A percentile compares a stretch with the other conserved stretches of the same genome.
Evolutionary conservation across 2,113 vertebrate genomes (phyloP).

Genomic region (Oenanthe oenanthe): DNA sequence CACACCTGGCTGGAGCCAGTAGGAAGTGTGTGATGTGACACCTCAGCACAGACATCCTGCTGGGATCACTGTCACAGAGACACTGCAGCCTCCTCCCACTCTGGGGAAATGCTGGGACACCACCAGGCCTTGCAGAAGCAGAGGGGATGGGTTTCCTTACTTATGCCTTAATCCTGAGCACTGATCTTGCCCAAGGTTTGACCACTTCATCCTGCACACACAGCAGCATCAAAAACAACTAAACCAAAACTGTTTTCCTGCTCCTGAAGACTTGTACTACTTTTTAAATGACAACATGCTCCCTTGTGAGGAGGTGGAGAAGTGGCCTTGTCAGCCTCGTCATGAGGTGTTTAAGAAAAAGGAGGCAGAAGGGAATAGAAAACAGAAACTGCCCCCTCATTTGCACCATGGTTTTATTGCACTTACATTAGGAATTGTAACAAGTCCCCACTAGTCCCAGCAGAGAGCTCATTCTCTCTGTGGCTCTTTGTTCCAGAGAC

Average conservation of each 20-base stretch:
- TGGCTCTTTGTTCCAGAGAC: rapidly evolving
- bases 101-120: background rate
- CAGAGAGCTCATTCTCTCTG: background rate
- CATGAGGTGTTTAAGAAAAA: constrained; percentile 9
- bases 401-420: background rate
- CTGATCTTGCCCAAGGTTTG: background rate
- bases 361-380: constrained; percentile 5
- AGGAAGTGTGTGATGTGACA: background rate
- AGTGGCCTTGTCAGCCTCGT: background rate
- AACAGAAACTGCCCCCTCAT: constrained; percentile 6
- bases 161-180: background rate
- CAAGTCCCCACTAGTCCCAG: background rate
- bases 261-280: background rate
- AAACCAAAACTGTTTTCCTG: background rate
- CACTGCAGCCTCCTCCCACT: background rate
- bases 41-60: background rate
- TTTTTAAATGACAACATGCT: background rate
- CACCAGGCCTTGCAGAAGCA: rapidly evolving
- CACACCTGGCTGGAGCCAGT: background rate
- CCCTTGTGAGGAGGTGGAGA: background rate
- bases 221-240: background rate
- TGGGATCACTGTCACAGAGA: background rate
- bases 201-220: background rate
- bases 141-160: background rate
- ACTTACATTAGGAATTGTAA: background rate